Evolutionary conservation across 2,888 invertebrate species (phyloP).

Genomic region (Caenorhabditis angaria): DNA sequence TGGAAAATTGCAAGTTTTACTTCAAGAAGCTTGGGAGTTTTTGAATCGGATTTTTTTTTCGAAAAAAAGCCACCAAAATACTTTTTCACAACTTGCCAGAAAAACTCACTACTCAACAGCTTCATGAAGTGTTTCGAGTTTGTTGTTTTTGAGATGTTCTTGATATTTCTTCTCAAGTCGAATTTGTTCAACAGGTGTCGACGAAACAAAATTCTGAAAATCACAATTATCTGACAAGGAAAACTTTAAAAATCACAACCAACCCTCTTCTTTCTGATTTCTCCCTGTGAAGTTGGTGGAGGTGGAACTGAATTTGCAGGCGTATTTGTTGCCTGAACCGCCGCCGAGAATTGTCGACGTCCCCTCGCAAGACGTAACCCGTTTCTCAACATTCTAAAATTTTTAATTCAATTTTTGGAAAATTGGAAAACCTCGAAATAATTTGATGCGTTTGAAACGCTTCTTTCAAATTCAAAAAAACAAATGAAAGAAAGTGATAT

Average conservation of each 20-base stretch:
- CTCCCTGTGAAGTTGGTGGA: constrained; percentile 1
- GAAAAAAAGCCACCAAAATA: neutral
- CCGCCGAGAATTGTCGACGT: neutral
- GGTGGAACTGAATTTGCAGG: neutral
- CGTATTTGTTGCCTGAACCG: neutral
- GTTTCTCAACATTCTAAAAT: constrained; percentile 2
- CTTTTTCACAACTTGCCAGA: neutral
- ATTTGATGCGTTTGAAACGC: neutral
- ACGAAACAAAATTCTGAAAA: constrained; percentile 12
- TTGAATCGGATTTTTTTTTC: too few relatives aligned
- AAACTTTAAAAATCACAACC: neutral
- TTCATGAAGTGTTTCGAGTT: constrained; percentile 35
- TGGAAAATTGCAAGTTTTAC: neutral
- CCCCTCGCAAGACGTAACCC: neutral
- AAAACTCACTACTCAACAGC: constrained; percentile 37
- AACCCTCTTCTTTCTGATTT: neutral
- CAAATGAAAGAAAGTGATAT: neutral
- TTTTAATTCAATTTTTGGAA: neutral
- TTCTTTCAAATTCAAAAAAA: neutral
- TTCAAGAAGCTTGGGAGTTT: too few relatives aligned
- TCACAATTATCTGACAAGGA: too few relatives aligned
- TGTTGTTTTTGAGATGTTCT: constrained; percentile 25
- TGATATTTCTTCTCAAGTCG: constrained; percentile 36
- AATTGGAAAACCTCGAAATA: neutral
- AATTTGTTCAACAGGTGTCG: constrained; percentile 30